Evolutionary conservation across 30 jellyfish, hydroid and myxozoan genomes (phyloP), one percentile per base, ranked within the genome.

Genomic region (Aurelia aurita complex sp. Pacific): DNA sequence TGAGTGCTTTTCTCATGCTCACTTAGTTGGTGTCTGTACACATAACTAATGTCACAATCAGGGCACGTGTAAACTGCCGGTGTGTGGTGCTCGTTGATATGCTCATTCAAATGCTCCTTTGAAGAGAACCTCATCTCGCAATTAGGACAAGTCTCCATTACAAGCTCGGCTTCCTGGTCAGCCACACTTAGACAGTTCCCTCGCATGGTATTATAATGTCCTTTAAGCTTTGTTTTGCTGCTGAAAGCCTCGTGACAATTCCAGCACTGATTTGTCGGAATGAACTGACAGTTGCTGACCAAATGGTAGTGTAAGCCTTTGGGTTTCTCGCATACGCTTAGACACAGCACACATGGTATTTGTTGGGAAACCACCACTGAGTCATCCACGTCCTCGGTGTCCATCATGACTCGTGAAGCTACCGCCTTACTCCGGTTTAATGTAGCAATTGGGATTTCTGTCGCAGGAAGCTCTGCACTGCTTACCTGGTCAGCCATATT

Each of bases 191-290:
- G 11, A 17, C 81, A 71, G 40, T 35, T 17, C 18, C 66, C 81
- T 34, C 17, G 29, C 13, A 17, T 34, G 33, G 64, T 15, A n/a
- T 12, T 11, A n/a, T 19, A 71, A 64, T 71, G 81, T 15, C 54
- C 66, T 16, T 14, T 61, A n/a, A 71, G 81, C 65, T 32, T 32
- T 19, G 38, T 12, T 17, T 40, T 71, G 7, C 66, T 15, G 29
- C 32, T 34, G 65, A 71, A 71, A 19, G 10, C 23, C 65, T 29
- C 64, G 14, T 71, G 38, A 34, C 81, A 71, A 19, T 40, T 40
- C 81, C 81, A 71, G 65, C 81, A 71, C 38, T 71, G 51, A 50
- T 4, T 8, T 3, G 66, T 34, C 16, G 18, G 23, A 64, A 71
- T 40, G 66, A 43, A 19, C 3, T 42, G 12, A 64, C 81, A 71